Evolutionary conservation across 2,113 vertebrate genomes (phyloP).

Genomic region (Morone saxatilis): DNA sequence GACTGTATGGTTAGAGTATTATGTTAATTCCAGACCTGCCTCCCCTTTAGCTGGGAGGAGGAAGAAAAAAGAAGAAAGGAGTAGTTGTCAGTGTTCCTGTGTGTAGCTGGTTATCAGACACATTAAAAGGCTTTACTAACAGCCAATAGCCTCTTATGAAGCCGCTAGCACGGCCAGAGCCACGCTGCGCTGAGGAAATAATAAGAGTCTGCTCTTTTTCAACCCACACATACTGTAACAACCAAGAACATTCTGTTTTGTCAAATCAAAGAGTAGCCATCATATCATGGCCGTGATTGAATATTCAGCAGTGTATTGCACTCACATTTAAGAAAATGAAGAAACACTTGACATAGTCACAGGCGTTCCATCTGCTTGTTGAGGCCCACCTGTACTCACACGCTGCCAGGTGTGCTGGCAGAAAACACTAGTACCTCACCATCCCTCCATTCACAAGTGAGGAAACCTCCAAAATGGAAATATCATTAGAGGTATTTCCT

Average conservation of each 20-base stretch:
- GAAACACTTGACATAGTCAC: constrained; percentile 59
- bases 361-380: constrained; percentile 54
- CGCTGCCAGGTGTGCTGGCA: constrained; percentile 46
- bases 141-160: constrained; percentile 67
- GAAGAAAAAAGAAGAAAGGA: constrained; percentile 38
- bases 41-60: constrained; percentile 37
- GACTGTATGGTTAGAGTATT: constrained; percentile 21
- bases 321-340: constrained; percentile 44
- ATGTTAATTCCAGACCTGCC: constrained; percentile 32
- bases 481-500: background rate
- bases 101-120: constrained; percentile 48
- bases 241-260: constrained; percentile 63
- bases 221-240: constrained; percentile 76
- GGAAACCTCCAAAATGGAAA: constrained; percentile 33
- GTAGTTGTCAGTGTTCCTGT: constrained; percentile 37
- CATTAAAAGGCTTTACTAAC: constrained; percentile 62
- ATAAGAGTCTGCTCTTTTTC: constrained; percentile 64
- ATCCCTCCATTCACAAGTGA: constrained; percentile 33
- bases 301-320: constrained; percentile 24
- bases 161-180: constrained; percentile 50
- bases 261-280: constrained; percentile 50
- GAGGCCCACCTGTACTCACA: constrained; percentile 46
- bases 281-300: constrained; percentile 35
- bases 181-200: constrained; percentile 62
- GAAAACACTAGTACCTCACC: constrained; percentile 30